Percentiles rank a stretch among this genome's conserved stretches.
These are phyloP conservation scores for Acanthochromis polyacanthus DNA, from an alignment of 2,113 vertebrate genomes.

Conservation along the genomic window DNA sequence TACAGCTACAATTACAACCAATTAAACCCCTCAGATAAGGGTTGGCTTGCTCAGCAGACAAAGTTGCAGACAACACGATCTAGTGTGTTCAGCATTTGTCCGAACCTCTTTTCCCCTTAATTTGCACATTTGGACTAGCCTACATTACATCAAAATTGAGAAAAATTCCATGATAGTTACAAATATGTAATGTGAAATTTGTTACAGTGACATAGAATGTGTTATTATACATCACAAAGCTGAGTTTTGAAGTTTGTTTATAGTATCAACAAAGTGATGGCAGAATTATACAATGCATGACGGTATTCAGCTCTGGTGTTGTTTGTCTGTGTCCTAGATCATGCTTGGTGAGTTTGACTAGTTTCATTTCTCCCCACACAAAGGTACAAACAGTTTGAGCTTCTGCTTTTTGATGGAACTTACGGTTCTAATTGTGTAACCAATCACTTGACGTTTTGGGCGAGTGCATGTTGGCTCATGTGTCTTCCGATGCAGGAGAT, in stretches of 20 bases:
- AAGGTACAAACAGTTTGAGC: constrained; percentile 45
- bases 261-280: background rate
- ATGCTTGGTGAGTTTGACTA: constrained; percentile 26
- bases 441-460: constrained; percentile 59
- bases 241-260: background rate
- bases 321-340: background rate
- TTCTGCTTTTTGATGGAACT: constrained; percentile 73
- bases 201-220: too few relatives aligned
- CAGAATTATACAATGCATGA: background rate
- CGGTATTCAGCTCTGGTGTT: background rate
- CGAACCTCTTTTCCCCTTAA: constrained; percentile 13
- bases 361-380: constrained; percentile 75
- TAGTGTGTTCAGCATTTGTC: constrained; percentile 40
- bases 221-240: background rate
- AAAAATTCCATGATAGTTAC: background rate
- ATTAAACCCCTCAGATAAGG: constrained; percentile 58
- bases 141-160: background rate
- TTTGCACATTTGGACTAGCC: constrained; percentile 21
- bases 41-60: constrained; percentile 35
- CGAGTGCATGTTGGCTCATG: constrained; percentile 36
- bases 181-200: background rate
- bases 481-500: constrained; percentile 18
- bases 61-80: constrained; percentile 9
- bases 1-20: constrained; percentile 64
- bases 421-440: constrained; percentile 67